phyloP scores from a whole-genome alignment of 2,113 vertebrate species.

The Setophaga kirtlandii region DNA sequence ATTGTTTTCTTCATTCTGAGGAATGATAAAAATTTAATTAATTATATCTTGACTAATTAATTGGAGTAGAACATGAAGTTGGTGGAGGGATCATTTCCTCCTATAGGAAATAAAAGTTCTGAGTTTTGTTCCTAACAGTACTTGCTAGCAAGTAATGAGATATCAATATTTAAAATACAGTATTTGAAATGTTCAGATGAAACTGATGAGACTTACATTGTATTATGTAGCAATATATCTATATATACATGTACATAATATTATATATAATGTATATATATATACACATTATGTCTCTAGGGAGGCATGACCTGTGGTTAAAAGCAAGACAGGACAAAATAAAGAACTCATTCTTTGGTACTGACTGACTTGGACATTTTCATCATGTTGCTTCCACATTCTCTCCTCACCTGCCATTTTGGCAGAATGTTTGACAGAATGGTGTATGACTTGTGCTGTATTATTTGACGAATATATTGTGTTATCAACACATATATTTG shows the following conservation, averaged over 20 bases:
- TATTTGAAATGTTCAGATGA: background rate
- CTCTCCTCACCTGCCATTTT: background rate
- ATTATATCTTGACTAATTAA: background rate
- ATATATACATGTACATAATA: no score
- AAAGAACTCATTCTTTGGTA: background rate
- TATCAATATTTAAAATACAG: background rate
- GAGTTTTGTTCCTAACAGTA: background rate
- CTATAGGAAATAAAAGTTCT: background rate
- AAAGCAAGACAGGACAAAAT: background rate
- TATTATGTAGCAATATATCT: background rate
- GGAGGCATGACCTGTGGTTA: background rate
- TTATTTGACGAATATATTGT: background rate
- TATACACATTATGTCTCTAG: background rate
- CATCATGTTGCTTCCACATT: background rate
- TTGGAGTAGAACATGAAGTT: background rate
- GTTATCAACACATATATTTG: background rate
- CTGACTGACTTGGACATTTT: background rate
- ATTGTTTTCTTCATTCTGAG: background rate
- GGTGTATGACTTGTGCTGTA: background rate
- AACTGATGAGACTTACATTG: background rate
- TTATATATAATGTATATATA: background rate
- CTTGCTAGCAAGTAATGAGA: background rate
- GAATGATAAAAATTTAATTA: constrained; percentile 13
- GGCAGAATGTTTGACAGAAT: background rate
- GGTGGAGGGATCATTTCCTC: background rate